Base-by-base conservation (phyloP, 2,113 vertebrate species). In the Eulacestoma nigropectus region DNA sequence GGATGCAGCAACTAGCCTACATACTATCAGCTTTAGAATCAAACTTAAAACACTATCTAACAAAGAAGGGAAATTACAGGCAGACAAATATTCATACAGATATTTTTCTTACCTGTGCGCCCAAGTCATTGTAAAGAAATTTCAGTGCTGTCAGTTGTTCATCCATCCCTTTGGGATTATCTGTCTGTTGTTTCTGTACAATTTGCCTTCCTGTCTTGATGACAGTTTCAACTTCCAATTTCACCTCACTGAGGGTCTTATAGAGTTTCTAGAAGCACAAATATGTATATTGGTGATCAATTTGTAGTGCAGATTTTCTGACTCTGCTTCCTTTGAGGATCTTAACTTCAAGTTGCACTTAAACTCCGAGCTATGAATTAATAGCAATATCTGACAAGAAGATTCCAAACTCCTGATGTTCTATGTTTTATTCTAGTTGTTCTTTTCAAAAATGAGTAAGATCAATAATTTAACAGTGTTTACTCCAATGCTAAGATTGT, bases 171-270 rank as follows among this genome's bases (percentile, higher is more conserved):
- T 99, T 99, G 9, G 99, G 99, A 93, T 99, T 99, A 93, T 99
- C 99, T 0, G 99, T 99, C 95, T 99, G 99, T 84, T 99, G 99
- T 87, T 99, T 99, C 98, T 99, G 99, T 63, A 99, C 99, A 86
- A 99, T 99, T 96, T 99, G 99, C 22, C 99, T 98, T 84, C 99
- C 99, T 16, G 99, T 99, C 96, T 99, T 99, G 95, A 99, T 99
- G 65, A 99, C 99, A 1, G 99, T 99, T 97, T 99, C 99, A 85
- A 99, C 98, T 96, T 99, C 99, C 49, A 99, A 97, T 91, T 99
- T 99, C 88, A 99, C 99, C 93, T 99, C 99, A 96, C 99, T 99
- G 89, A 99, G 97, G 56, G 98, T 98, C 98, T 99, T 99, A 90
- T 99, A 99, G 10, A 99, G 97, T 98, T 99, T 99, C 99, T 99